These are phyloP conservation scores for Harpalus rubripes DNA, from an alignment of 2,888 invertebrate genomes.

Conservation along the genomic window DNA sequence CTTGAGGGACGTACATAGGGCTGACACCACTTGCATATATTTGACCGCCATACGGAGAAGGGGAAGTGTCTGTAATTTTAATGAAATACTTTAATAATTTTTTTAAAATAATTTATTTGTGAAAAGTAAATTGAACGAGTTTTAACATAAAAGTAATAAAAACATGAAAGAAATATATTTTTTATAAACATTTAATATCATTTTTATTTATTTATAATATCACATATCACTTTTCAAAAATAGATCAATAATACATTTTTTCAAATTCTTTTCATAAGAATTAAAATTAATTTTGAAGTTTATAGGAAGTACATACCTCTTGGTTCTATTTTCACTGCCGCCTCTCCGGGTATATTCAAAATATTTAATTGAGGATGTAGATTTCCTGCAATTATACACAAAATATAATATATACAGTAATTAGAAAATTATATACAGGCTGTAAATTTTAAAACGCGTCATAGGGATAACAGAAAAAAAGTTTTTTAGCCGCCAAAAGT, in stretches of 20 bases:
- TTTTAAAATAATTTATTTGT: constrained; percentile 1
- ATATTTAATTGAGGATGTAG: constrained; percentile 67
- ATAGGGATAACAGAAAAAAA: too few relatives aligned
- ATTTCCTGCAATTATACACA: constrained; percentile 50
- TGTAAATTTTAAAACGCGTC: too few relatives aligned
- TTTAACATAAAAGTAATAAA: neutral
- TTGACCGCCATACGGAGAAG: constrained; percentile 72
- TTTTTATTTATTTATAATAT: too few relatives aligned
- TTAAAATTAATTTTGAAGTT: constrained; percentile 9
- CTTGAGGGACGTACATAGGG: constrained; percentile 70
- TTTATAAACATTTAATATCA: too few relatives aligned
- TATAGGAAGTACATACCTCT: constrained; percentile 72
- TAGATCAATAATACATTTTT: neutral
- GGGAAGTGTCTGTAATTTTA: constrained; percentile 72
- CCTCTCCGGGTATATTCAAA: constrained; percentile 71
- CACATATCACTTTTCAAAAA: neutral
- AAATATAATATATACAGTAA: neutral
- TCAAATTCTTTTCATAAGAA: neutral
- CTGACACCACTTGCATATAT: constrained; percentile 70
- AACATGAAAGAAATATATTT: neutral
- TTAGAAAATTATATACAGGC: neutral
- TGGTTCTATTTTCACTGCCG: constrained; percentile 75
- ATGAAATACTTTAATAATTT: neutral
- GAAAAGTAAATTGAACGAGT: constrained; percentile 10
- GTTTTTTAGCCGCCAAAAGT: too few relatives aligned